phyloP scores from a whole-genome alignment of 2,113 vertebrate species.

The Heloderma charlesbogerti region DNA sequence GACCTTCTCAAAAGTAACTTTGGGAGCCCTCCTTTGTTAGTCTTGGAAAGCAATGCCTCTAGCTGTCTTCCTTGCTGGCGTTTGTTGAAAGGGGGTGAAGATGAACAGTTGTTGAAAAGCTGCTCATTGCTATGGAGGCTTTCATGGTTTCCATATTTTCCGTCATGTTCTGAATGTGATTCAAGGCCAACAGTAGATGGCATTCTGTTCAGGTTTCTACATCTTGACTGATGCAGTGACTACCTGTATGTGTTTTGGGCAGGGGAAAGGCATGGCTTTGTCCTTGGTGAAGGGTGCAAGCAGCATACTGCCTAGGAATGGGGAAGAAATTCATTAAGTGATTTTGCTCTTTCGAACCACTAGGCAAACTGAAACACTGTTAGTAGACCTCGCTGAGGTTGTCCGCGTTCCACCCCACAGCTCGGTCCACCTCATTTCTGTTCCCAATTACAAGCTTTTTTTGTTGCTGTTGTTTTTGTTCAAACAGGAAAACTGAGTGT shows the following conservation, averaged over 20 bases:
- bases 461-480: no score
- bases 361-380: no score
- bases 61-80: not conserved
- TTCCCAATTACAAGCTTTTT: no score
- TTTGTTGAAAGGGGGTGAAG: not conserved
- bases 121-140: not conserved
- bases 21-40: constrained; percentile 13
- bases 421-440: no score
- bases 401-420: no score
- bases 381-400: no score
- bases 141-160: not conserved
- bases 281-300: not conserved
- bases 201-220: not conserved
- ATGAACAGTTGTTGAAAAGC: constrained; percentile 30
- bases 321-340: no score
- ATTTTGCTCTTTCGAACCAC: no score
- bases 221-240: not conserved
- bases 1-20: constrained; percentile 61
- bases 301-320: no score
- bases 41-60: constrained; percentile 25
- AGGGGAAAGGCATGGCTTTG: not conserved
- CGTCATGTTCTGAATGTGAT: not conserved
- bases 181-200: not conserved
- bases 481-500: no score
- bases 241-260: no score